Base-by-base conservation (phyloP, 2,888 invertebrate species). In the Spodoptera exigua region DNA sequence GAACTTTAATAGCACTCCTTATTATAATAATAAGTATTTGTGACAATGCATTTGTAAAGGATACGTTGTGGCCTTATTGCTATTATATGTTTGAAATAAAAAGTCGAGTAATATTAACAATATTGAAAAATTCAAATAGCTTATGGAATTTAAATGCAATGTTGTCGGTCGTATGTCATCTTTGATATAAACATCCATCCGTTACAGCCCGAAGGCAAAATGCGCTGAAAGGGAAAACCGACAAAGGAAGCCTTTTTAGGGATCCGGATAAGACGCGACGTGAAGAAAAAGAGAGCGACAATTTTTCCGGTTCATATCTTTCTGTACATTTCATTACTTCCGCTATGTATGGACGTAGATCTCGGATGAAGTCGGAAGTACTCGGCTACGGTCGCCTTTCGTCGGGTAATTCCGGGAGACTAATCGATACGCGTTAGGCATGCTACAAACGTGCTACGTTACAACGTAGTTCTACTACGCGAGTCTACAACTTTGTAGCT, bases 321-420 rank as follows among this genome's bases (percentile, higher is more conserved):
- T 91, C 88, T 89, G 88, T 92, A 93, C 92, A 92, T 93, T 93
- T 92, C 93, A 92, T 93, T 94, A 91, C 91, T 92, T 93, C 93
- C 93, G 92, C 89, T 88, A 87, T 88, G 89, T 89, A 87, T 91
- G 92, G 88, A 89, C 86, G 85, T 74, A 74, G 81, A 67, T 69
- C 67, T 88, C 86, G 86, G 80, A 64, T n/a, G 60, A 66, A 66
- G 58, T 88, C 89, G 89, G 87, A 69, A 36, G 54, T 54, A 70
- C 74, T 90, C 90, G 92, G 81, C 64, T 32, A 40, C 53, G 43
- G 49, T 88, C 92, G 91, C 78, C 45, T 66, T 54, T 65, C 70
- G 77, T 88, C 91, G 89, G 83, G 68, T 75, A 73, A 80, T 78
- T 83, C 84, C 87, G 87, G 67, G 73, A 71, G 78, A 82, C 89